A percentile compares a stretch with the other conserved stretches of the same genome.
phyloP scores from a whole-genome alignment of 2,888 invertebrate species.

The Celastrina argiolus region DNA sequence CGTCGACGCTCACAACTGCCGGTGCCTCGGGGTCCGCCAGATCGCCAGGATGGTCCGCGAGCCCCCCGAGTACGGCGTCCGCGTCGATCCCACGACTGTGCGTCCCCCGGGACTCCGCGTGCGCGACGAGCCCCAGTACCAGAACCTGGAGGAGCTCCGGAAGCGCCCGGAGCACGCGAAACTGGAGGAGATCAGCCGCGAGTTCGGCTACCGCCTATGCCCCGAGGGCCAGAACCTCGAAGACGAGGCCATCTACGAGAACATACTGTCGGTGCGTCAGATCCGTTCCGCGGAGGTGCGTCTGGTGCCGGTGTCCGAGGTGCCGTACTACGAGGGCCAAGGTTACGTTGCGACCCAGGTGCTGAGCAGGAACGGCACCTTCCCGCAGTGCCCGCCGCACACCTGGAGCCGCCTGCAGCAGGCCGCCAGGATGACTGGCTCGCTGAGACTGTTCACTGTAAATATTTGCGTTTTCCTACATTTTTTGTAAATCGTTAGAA shows the following conservation, averaged over 20 bases:
- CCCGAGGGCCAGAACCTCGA: constrained; percentile 75
- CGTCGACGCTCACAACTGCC: constrained; percentile 51
- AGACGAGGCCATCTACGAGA: constrained; percentile 74
- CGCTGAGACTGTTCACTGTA: constrained; percentile 64
- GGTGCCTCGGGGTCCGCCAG: constrained; percentile 53
- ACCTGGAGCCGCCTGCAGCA: constrained; percentile 71
- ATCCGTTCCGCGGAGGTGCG: constrained; percentile 74
- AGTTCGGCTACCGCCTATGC: constrained; percentile 72
- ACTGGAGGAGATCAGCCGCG: constrained; percentile 71
- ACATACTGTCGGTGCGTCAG: constrained; percentile 71
- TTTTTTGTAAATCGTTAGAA: neutral
- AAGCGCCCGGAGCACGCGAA: constrained; percentile 73
- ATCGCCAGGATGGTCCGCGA: constrained; percentile 67
- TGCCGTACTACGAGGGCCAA: constrained; percentile 71
- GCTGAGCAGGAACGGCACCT: constrained; percentile 71
- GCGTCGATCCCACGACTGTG: constrained; percentile 59
- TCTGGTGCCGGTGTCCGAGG: constrained; percentile 72
- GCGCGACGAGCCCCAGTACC: constrained; percentile 69
- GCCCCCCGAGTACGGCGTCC: constrained; percentile 63
- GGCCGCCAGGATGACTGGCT: constrained; percentile 60
- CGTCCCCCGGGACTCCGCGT: constrained; percentile 61
- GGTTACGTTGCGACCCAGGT: constrained; percentile 73
- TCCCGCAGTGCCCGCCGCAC: constrained; percentile 73
- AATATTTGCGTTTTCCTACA: constrained; percentile 39
- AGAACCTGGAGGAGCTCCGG: constrained; percentile 67